phyloP scores from a whole-genome alignment of 2,888 invertebrate genomes.

The Doris montereyensis region DNA sequence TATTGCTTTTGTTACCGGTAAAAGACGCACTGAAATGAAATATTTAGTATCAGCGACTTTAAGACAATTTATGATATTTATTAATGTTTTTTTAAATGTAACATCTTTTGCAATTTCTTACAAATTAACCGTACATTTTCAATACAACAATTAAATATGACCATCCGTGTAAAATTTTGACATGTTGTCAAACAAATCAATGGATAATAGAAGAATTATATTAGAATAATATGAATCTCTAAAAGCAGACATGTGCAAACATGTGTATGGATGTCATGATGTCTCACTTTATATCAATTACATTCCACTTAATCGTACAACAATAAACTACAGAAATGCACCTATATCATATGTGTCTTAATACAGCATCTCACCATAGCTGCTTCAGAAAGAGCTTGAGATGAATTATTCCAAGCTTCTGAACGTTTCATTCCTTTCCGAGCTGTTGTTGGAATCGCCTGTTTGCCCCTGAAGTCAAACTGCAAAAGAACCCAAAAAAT shows the following conservation, averaged over 20 bases:
- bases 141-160: too few species aligned
- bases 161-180: too few species aligned
- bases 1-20: neutral
- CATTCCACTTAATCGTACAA: neutral
- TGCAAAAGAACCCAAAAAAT: too few species aligned
- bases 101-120: too few species aligned
- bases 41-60: too few species aligned
- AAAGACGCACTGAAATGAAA: too few species aligned
- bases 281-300: neutral
- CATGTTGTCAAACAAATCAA: too few species aligned
- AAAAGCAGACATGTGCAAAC: neutral
- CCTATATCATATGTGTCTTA: neutral
- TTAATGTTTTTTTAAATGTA: too few species aligned
- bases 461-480: conserved; percentile 47
- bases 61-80: too few species aligned
- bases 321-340: neutral
- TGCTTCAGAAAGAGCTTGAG: conserved; percentile 86
- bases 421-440: conserved; percentile 79
- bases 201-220: too few species aligned
- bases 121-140: too few species aligned
- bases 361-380: conserved; percentile 79
- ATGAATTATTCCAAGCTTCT: conserved; percentile 90
- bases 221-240: conserved; percentile 1
- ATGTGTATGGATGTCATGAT: neutral
- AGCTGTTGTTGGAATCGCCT: conserved; percentile 67